phyloP scores from a whole-genome alignment of 2,113 vertebrate genomes.

The Indri indri region DNA sequence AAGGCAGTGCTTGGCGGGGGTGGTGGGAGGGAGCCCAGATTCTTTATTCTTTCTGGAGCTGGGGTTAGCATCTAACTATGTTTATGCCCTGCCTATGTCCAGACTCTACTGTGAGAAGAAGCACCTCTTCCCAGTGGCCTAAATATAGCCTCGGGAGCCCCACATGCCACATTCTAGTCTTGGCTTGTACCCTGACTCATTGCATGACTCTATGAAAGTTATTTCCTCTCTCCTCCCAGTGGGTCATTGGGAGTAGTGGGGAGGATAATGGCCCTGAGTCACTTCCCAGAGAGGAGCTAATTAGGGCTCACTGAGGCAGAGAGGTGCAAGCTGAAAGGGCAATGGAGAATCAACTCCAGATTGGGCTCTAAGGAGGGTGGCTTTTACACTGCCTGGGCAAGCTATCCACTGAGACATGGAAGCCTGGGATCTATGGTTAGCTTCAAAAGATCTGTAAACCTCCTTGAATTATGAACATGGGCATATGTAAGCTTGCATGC shows the following conservation, averaged over 20 bases:
- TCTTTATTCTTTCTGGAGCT: slow-evolving; percentile 3
- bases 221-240: slow-evolving; percentile 59
- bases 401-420: background rate
- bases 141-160: slow-evolving; percentile 59
- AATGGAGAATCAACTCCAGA: background rate
- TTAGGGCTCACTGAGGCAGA: slow-evolving; percentile 54
- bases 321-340: slow-evolving; percentile 14
- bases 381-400: background rate
- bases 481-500: background rate
- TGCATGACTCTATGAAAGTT: slow-evolving; percentile 65
- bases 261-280: slow-evolving; percentile 73
- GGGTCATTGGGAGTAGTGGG: slow-evolving; percentile 47
- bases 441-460: background rate
- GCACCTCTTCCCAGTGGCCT: slow-evolving; percentile 2
- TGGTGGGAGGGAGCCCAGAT: background rate
- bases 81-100: background rate
- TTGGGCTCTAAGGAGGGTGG: background rate
- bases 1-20: background rate
- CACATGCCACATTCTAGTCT: slow-evolving; percentile 54
- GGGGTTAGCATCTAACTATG: background rate
- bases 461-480: background rate
- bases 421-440: background rate
- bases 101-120: slow-evolving; percentile 5
- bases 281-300: slow-evolving; percentile 58
- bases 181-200: slow-evolving; percentile 70